Base-by-base conservation (phyloP, 2,888 invertebrate genomes). In the Coenonympha glycerion region DNA sequence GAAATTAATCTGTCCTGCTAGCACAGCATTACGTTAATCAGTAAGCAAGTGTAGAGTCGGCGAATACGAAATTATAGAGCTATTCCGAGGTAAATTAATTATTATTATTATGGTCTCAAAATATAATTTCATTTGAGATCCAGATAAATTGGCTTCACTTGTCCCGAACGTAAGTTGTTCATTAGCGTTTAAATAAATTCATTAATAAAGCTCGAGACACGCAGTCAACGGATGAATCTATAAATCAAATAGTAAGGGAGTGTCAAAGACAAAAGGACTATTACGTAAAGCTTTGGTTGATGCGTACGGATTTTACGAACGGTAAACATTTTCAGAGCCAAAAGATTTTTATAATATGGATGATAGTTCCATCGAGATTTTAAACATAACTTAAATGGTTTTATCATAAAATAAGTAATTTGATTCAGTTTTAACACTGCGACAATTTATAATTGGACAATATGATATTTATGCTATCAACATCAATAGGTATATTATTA, bases 161-260 rank as follows among this genome's bases (percentile, higher is more conserved):
- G 85, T 84, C 76, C 68, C 65, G 65, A 84, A 79, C 78, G 82
- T 70, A 76, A 79, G 73, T 85, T 79, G 82, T 86, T 87, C 86
- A 86, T 87, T 87, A 86, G 77, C 75, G 81, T 84, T 86, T 79
- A 84, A 86, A 87, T 86, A 84, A 85, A 86, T 83, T 86, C 85
- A 86, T 87, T 87, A 86, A 87, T 86, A 83, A 84, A 78, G 72
- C 68, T 64, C 66, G 78, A 80, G 84, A 85, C 84, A 81, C 76
- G 74, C 73, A 79, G 79, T 83, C 82, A 79, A 76, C 84, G 83
- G 66, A 76, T 68, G 73, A 76, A 78, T 81, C 83, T 83, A 86
- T 87, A 86, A 86, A 87, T 87, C 86, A 87, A 86, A 86, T 83
- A 79, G 81, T 80, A 76, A 82, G 86, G 83, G 86, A 77, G 79